Base-by-base conservation (phyloP, 2,888 invertebrate genomes). In the Noctua pronuba region DNA sequence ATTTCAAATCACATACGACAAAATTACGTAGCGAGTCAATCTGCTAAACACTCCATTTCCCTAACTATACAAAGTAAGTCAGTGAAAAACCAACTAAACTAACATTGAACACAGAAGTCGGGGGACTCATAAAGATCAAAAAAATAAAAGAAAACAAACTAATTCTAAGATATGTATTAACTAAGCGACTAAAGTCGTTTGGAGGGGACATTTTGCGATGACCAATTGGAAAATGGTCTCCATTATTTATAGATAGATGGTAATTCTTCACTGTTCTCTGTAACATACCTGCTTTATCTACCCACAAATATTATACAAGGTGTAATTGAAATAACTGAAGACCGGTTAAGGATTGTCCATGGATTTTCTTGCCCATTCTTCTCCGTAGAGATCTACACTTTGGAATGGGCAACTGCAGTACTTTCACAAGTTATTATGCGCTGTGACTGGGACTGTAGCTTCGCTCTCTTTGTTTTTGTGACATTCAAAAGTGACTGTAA, bases 111-210 rank as follows among this genome's bases (percentile, higher is more conserved):
- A 68, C 18, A 64, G 13, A 65, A 38, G 82, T 73, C 87, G 72
- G 85, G 79, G 75, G 72, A 38, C 55, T 65, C 58, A 76, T 71
- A 75, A 80, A 73, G 71, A 68, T 73, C 5, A 44, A 79, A 70
- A 75, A 66, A 73, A 65, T 73, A 35, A 31, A 79, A 74, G 62
- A 75, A 86, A 84, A 79, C 72, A 77, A 73, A 75, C 46, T 84
- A 83, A 77, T 21, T 58, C 74, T 84, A 87, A 77, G 82, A 84
- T 87, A 88, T 86, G 82, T 73, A 75, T 73, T 73, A 76, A 76
- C 65, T 80, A 72, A 86, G 89, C 86, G 82, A 87, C 88, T 81
- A 67, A 75, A 82, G 75, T 75, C 70, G 67, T 67, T 68, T 78
- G 77, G 55, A n/a, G 79, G 46, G 72, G 80, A 74, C 70, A 85